Conservation (phyloP, 1,140 invertebrate species). For the Riptortus pedestris region DNA sequence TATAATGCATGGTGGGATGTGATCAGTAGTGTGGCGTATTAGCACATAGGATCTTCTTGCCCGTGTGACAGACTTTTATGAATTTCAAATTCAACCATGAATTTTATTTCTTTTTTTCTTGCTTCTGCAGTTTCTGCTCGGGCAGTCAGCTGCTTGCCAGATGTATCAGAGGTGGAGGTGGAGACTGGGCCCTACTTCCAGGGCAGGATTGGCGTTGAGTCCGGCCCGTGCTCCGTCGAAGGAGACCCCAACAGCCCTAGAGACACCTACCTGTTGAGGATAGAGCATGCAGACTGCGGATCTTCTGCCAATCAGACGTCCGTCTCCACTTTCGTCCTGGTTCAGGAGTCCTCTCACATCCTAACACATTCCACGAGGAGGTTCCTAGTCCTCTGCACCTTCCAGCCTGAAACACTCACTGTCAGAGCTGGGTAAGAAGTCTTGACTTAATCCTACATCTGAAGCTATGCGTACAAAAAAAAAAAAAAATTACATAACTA, state of each 20-base stretch:
- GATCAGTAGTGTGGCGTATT: no score
- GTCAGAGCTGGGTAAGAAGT: conserved; percentile 50
- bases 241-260: conserved; percentile 46
- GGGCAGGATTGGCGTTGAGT: conserved; percentile 60
- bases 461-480: no score
- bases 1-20: no score
- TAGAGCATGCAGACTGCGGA: conserved; percentile 63
- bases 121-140: conserved; percentile 61
- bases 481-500: no score
- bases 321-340: conserved; percentile 65
- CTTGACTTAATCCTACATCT: no score
- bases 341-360: conserved; percentile 68
- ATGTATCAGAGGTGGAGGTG: conserved; percentile 66
- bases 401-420: conserved; percentile 65
- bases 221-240: conserved; percentile 43
- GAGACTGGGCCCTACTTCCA: conserved; percentile 65
- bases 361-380: conserved; percentile 66
- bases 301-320: conserved; percentile 57
- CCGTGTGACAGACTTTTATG: no score
- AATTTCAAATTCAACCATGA: no score
- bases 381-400: conserved; percentile 67
- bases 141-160: conserved; percentile 60
- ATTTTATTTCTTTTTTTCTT: no score
- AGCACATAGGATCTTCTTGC: no score
- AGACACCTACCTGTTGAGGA: conserved; percentile 58